Evolutionary conservation across 1,140 invertebrate species (phyloP).

Genomic region (Aplysia californica): DNA sequence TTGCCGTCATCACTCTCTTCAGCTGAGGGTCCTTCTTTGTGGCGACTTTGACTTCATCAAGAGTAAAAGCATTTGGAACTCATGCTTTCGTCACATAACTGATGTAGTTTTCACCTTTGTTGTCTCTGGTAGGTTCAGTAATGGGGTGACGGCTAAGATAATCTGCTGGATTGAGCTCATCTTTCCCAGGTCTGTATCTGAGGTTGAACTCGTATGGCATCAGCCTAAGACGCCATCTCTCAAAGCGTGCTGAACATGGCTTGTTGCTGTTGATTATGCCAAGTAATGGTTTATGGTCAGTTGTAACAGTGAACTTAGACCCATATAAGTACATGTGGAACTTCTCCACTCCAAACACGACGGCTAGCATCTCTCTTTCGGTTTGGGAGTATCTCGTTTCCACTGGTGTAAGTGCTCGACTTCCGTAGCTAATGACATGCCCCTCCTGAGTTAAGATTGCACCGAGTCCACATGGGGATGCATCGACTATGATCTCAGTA

Average conservation of each 20-base stretch:
- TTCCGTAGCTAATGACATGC: conserved; percentile 29
- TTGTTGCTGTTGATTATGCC: background rate
- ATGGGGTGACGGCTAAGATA: background rate
- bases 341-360: background rate
- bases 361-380: background rate
- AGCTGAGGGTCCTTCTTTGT: background rate
- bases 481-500: conserved; percentile 45
- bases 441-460: conserved; percentile 30
- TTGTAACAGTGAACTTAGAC: background rate
- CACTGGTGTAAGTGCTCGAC: background rate
- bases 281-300: background rate
- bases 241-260: background rate
- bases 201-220: background rate
- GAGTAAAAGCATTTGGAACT: background rate
- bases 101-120: background rate
- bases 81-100: background rate
- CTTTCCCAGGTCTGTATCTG: background rate
- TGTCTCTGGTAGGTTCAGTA: background rate
- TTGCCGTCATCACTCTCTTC: background rate
- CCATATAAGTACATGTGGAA: background rate
- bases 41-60: background rate
- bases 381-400: background rate
- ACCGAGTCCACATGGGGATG: conserved; percentile 15
- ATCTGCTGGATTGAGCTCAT: background rate
- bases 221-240: background rate